Conservation (phyloP, 2,113 vertebrate species). For the Delphinus delphis region DNA sequence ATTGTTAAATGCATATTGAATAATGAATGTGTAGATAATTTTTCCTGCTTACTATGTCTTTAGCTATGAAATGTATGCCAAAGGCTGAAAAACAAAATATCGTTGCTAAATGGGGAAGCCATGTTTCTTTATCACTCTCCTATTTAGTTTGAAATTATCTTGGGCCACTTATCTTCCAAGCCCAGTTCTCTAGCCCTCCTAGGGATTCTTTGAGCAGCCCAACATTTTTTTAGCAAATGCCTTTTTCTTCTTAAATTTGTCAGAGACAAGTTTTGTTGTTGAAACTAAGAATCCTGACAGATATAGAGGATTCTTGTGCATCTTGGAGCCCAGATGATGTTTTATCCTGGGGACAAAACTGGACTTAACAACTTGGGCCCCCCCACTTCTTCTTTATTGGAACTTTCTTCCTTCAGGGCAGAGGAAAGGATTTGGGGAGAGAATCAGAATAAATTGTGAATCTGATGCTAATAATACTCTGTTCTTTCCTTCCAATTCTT, state of each 20-base stretch:
- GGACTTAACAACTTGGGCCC: background rate
- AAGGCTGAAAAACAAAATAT: background rate
- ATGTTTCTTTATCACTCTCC: background rate
- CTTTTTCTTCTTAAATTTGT: conserved; percentile 37
- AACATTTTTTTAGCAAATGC: background rate
- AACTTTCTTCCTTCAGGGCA: background rate
- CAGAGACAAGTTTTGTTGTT: background rate
- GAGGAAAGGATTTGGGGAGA: background rate
- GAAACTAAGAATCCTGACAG: background rate
- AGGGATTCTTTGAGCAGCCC: background rate
- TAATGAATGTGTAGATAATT: background rate
- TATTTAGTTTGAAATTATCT: background rate
- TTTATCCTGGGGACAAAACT: background rate
- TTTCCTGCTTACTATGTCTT: background rate
- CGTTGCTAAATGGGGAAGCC: background rate
- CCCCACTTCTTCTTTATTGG: background rate
- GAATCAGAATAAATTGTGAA: conserved; percentile 31
- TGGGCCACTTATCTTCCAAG: background rate
- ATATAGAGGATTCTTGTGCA: background rate
- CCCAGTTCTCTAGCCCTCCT: background rate
- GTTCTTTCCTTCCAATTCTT: conserved; percentile 27
- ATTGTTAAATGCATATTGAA: background rate
- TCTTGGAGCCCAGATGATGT: background rate
- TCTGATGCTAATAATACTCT: conserved; percentile 41
- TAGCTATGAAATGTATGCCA: background rate